These are phyloP conservation scores for Gonatopus flavifemur DNA, from an alignment of 1,140 invertebrate genomes.

Conservation along the genomic window DNA sequence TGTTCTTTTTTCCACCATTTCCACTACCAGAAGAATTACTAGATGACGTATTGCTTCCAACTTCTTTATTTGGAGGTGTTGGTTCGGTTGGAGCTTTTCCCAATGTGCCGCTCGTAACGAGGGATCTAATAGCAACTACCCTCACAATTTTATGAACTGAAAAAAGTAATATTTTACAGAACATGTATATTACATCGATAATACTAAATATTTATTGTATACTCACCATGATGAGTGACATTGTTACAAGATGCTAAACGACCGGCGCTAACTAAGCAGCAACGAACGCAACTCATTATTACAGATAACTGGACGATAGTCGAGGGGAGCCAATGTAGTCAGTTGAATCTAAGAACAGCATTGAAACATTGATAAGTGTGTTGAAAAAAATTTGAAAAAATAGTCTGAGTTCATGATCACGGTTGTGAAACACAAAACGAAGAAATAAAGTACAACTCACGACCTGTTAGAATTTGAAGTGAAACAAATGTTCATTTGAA, in stretches of 20 bases:
- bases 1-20: slow-evolving; percentile 64
- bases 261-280: slow-evolving; percentile 50
- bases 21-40: slow-evolving; percentile 37
- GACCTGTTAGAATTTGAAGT: no score
- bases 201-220: neutral
- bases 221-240: slow-evolving; percentile 50
- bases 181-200: no score
- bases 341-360: no score
- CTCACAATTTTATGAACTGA: slow-evolving; percentile 53
- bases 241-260: slow-evolving; percentile 51
- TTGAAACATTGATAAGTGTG: no score
- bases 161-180: slow-evolving; percentile 18
- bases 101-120: slow-evolving; percentile 38
- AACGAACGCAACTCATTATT: slow-evolving; percentile 54
- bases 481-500: no score
- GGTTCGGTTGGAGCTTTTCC: slow-evolving; percentile 49
- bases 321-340: slow-evolving; percentile 3
- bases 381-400: no score
- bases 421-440: no score
- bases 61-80: slow-evolving; percentile 47
- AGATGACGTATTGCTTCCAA: slow-evolving; percentile 21
- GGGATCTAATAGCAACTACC: slow-evolving; percentile 41
- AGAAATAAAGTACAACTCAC: no score
- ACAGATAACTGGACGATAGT: slow-evolving; percentile 1
- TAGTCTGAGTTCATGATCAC: no score